Conservation (phyloP, 2,797 vertebrate species). For the Phataginus tricuspis region DNA sequence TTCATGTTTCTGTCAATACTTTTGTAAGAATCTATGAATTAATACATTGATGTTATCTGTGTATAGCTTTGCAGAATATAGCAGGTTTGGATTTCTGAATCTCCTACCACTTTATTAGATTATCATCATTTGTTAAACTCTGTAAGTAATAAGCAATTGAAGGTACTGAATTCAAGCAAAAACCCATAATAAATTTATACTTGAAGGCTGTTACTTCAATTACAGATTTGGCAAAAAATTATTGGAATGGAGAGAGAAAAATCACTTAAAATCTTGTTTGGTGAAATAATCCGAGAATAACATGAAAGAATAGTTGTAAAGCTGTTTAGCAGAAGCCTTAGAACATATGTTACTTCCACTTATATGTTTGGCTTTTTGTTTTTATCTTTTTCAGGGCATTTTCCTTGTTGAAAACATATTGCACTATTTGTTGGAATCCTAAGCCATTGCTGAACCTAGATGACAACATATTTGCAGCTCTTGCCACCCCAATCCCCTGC, state of each 20-base stretch:
- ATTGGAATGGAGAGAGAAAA: not conserved
- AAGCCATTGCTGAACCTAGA: not conserved
- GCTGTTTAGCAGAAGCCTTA: not conserved
- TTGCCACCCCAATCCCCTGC: conserved; percentile 18
- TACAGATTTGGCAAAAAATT: conserved; percentile 2
- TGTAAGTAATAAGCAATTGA: not conserved
- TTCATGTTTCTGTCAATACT: not conserved
- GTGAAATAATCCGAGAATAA: not conserved
- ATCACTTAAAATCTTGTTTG: not conserved
- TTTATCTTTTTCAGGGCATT: not conserved
- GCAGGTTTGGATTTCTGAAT: not conserved
- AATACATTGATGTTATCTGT: not conserved
- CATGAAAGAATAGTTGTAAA: not conserved
- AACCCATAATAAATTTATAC: not conserved
- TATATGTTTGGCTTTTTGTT: not conserved
- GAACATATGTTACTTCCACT: not conserved
- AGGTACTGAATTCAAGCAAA: not conserved
- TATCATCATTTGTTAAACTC: not conserved
- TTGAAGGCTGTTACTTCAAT: not conserved
- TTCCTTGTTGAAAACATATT: not conserved
- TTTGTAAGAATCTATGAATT: not conserved
- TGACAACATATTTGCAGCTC: conserved; percentile 44
- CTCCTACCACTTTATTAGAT: not conserved
- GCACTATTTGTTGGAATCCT: conserved; percentile 3
- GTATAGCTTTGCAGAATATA: not conserved